Evolutionary conservation across 2,797 vertebrate species (phyloP), one percentile per base, ranked within the genome.

Genomic region (Siniperca obscura): DNA sequence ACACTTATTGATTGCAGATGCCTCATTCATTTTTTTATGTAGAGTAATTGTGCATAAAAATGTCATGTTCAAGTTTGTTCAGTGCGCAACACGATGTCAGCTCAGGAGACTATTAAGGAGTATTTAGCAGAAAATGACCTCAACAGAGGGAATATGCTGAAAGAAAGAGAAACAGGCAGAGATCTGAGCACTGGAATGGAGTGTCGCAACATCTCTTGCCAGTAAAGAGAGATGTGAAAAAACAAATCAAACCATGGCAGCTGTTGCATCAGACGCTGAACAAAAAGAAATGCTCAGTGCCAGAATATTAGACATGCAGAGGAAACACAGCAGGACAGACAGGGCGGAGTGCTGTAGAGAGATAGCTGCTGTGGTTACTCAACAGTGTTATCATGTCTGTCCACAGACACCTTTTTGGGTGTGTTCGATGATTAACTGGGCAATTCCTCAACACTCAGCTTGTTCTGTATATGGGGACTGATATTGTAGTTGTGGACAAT

Each of bases 341-440:
- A 50, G 36, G 3, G 22, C 64, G 40, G 42, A 11, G 38, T 86
- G 81, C 40, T 85, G 14, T 1, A 52, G 27, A 27, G 73, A 73
- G 77, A 82, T 87, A 85, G 36, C 13, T 72, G 55, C 60, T 72
- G 80, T 75, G 81, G 74, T 57, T n/a, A 59, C 19, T 70, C 16
- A 42, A 27, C 55, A 44, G 36, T 73, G 77, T 93, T 95, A 95
- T 95, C 94, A 87, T 22, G 70, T 11, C n/a, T 21, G 69, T 64
- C 61, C 93, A 92, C 34, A 87, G 84, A 53, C 78, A 30, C 81
- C 36, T 27, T 71, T 80, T n/a, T 78, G 84, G 76, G 88, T 81
- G 86, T 79, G 86, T 84, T 46, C 83, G 38, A 84, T 78, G 80
- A 87, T 79, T 81, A 83, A 80, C 83, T 40, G 36, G 55, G 19